Percentiles rank a stretch among this genome's conserved stretches.
phyloP scores from a whole-genome alignment of 2,113 vertebrate genomes.

The Oryzias celebensis region DNA sequence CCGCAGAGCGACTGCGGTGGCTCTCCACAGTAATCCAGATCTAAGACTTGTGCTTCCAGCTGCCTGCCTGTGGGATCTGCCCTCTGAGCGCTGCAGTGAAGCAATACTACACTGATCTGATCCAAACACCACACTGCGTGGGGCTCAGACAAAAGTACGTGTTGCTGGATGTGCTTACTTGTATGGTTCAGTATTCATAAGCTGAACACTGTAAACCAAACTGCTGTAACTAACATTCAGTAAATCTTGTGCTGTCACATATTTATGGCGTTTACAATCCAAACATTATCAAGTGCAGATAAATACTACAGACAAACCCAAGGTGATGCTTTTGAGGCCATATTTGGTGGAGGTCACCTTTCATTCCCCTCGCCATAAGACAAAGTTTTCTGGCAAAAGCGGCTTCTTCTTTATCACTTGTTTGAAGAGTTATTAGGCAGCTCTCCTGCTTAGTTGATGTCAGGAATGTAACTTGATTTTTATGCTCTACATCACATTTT shows the following conservation, averaged over 20 bases:
- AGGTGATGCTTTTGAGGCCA: background rate
- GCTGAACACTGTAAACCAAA: background rate
- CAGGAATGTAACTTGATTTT: constrained; percentile 44
- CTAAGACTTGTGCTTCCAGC: constrained; percentile 31
- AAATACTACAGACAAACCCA: constrained; percentile 2
- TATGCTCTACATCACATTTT: constrained; percentile 29
- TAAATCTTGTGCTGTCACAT: background rate
- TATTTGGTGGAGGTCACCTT: constrained; percentile 34
- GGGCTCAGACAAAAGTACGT: constrained; percentile 1
- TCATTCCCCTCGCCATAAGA: constrained; percentile 26
- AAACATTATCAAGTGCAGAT: background rate
- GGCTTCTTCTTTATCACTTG: constrained; percentile 37
- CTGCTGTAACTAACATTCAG: background rate
- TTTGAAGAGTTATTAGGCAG: constrained; percentile 18
- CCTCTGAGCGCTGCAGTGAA: constrained; percentile 23
- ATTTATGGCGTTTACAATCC: constrained; percentile 15
- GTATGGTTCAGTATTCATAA: constrained; percentile 7
- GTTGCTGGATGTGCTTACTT: background rate
- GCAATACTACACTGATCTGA: constrained; percentile 4
- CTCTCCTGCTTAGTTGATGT: constrained; percentile 29
- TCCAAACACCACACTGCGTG: background rate
- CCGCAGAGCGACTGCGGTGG: constrained; percentile 19
- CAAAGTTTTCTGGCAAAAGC: constrained; percentile 22
- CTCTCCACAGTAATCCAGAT: constrained; percentile 34
- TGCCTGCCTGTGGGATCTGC: constrained; percentile 39